Evolutionary conservation across 2,797 vertebrate genomes (phyloP), one percentile per base, ranked within the genome.

Genomic region (Megalops cyprinoides): DNA sequence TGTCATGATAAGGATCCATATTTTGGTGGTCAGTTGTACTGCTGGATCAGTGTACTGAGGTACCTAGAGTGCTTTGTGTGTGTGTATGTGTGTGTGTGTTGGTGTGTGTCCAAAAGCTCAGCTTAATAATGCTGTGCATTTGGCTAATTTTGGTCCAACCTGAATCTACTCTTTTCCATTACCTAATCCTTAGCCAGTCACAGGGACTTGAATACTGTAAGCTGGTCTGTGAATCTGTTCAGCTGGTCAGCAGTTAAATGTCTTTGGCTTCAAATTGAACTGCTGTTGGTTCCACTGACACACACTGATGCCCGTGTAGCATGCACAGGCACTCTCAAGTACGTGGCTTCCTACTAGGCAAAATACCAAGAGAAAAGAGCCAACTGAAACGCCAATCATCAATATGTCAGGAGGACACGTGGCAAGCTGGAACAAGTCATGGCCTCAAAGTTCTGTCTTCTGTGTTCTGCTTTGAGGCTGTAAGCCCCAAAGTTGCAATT

Each of bases 391-490:
- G 55, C 31, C 55, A 37, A 34, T 25, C 34, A 15, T 44, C 69
- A 73, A 65, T 65, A 65, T 34, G 28, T 65, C 14, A 0, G 31
- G 34, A 34, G 28, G 62, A 37, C 62, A 65, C 3, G 62, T 10
- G 4, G 15, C 62, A 20, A 39, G 78, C 55, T 23, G 65, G 20
- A 71, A 37, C 65, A 67, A n/a, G 62, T 25, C 12, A 23, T 42
- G 20, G 44, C 25, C 51, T 79, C n/a, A 37, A 23, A 18, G 14
- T 37, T 73, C 65, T 79, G 34, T 58, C 14, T 37, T 37, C 73
- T 53, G 34, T 74, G 60, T 79, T 46, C 67, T 73, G 51, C 51
- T 79, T 79, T 79, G 49, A 74, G 44, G 34, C 44, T 15, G 12
- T 0, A 10, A 53, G 46, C 48, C 74, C 25, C 28, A 15, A 15